A percentile compares a stretch with the other conserved stretches of the same genome.
Evolutionary conservation across 2,113 vertebrate genomes (phyloP).

Genomic region (Myocastor coypus): DNA sequence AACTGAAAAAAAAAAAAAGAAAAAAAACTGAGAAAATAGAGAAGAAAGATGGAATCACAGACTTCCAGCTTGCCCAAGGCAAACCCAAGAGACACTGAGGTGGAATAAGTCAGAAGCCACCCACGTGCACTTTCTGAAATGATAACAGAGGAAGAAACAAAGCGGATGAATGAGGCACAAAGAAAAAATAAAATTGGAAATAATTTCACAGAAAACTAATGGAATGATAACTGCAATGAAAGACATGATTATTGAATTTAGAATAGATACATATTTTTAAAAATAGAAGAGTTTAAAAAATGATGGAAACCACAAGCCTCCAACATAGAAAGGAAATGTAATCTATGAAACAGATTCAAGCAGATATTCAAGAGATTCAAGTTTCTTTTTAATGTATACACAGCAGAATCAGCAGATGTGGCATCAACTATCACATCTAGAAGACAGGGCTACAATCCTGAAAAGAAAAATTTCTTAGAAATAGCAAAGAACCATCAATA

Average conservation of each 20-base stretch:
- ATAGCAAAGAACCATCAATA: too few relatives aligned
- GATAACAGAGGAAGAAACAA: not conserved
- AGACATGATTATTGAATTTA: not conserved
- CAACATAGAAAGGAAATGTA: too few relatives aligned
- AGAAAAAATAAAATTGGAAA: not conserved
- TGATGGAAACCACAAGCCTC: too few relatives aligned
- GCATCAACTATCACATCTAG: too few relatives aligned
- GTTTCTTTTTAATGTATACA: too few relatives aligned
- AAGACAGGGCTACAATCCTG: too few relatives aligned
- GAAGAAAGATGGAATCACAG: not conserved
- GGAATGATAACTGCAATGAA: not conserved
- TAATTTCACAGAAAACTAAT: not conserved
- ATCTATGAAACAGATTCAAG: too few relatives aligned
- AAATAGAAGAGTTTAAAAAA: too few relatives aligned
- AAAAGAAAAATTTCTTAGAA: too few relatives aligned
- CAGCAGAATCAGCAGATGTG: too few relatives aligned
- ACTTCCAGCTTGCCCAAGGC: not conserved
- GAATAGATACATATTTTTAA: not conserved
- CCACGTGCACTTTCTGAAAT: not conserved
- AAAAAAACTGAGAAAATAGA: not conserved
- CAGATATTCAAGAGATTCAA: too few relatives aligned
- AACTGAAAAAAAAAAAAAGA: not conserved
- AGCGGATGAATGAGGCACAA: not conserved
- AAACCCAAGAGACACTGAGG: not conserved
- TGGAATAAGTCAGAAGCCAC: not conserved